Conservation (phyloP, 2,888 invertebrate genomes). For the Bombyx huttoni region DNA sequence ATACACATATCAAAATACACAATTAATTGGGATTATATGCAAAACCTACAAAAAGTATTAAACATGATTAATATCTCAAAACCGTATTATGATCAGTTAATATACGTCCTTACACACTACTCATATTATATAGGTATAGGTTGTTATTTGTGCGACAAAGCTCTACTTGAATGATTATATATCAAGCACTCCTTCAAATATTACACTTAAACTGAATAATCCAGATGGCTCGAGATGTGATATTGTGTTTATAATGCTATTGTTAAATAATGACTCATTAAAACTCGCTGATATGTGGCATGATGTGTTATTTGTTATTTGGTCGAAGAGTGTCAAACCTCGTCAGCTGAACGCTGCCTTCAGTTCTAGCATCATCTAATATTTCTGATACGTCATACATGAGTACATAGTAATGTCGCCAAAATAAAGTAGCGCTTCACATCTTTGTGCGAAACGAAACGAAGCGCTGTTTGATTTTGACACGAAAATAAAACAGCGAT, state of each 20-base stretch:
- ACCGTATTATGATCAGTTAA: conserved; percentile 50
- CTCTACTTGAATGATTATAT: conserved; percentile 51
- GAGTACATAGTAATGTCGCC: not conserved
- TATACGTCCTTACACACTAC: conserved; percentile 55
- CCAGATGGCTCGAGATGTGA: not conserved
- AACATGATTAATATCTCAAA: conserved; percentile 61
- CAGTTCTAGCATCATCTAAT: conserved; percentile 1
- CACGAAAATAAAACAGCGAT: not conserved
- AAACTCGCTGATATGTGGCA: conserved; percentile 59
- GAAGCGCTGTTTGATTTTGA: not conserved
- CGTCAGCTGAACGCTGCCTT: conserved; percentile 24
- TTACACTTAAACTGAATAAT: not conserved
- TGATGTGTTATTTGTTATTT: conserved; percentile 65
- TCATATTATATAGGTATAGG: conserved; percentile 22
- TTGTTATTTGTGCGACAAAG: conserved; percentile 63
- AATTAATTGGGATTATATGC: conserved; percentile 53
- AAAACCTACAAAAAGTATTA: conserved; percentile 66
- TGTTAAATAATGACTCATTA: conserved; percentile 4
- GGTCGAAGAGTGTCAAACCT: conserved; percentile 38
- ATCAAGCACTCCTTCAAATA: conserved; percentile 31
- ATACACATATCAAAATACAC: conserved; percentile 58
- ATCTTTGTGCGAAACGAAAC: not conserved
- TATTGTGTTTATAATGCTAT: not conserved
- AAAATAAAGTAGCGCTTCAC: not conserved
- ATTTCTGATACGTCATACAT: not conserved